phyloP scores from a whole-genome alignment of 2,113 vertebrate species.

The Daboia siamensis region DNA sequence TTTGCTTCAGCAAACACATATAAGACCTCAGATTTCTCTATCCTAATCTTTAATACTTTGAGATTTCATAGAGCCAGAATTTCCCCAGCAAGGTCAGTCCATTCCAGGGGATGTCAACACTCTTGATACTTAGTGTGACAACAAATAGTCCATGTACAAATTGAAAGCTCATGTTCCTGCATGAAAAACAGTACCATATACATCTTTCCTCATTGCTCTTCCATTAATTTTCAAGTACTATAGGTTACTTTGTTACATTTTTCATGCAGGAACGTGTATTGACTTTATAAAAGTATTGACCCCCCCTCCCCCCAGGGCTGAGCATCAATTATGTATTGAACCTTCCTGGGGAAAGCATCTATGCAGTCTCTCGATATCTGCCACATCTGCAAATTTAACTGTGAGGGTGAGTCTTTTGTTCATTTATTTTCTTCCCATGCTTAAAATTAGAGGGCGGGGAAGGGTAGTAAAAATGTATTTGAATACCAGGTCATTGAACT shows the following conservation, averaged over 20 bases:
- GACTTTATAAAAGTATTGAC: conserved; percentile 21
- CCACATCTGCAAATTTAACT: conserved; percentile 28
- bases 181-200: conserved; percentile 19
- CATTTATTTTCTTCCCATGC: conserved; percentile 13
- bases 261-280: conserved; percentile 28
- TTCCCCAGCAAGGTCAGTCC: not conserved
- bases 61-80: not conserved
- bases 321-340: conserved; percentile 26
- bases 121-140: not conserved
- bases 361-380: conserved; percentile 11
- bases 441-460: not conserved
- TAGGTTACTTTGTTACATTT: conserved; percentile 32
- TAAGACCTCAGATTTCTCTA: not conserved
- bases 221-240: conserved; percentile 15
- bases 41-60: not conserved
- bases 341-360: conserved; percentile 28
- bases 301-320: conserved; percentile 7
- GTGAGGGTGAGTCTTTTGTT: conserved; percentile 24
- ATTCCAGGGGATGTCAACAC: not conserved
- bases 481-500: not conserved
- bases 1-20: not conserved
- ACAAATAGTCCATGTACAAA: not conserved
- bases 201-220: not conserved
- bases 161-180: conserved; percentile 21
- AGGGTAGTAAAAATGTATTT: not conserved